Base-by-base conservation (phyloP, 2,113 vertebrate species). In the Corvus hawaiiensis region DNA sequence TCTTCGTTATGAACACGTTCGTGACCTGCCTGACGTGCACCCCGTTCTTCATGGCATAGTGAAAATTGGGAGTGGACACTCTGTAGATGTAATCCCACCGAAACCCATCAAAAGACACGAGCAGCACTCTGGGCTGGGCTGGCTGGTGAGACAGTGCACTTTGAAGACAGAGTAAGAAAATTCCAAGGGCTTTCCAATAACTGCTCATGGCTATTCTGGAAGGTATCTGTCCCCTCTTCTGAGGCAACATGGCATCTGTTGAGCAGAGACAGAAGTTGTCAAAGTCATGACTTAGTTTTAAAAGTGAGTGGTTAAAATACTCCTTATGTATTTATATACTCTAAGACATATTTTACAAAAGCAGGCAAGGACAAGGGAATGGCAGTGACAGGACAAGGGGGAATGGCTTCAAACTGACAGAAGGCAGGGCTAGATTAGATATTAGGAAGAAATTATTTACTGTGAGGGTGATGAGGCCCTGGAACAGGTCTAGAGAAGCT, bases 71-170 rank as follows among this genome's bases (percentile, higher is more conserved):
- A 7, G 98, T 98, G 5, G 98, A 72, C 59, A 98, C 98, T 54
- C 97, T 98, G 62, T 98, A 91, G 28, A 99, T 94, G 84, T 99
- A 99, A 97, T 99, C 99, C 98, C 98, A 99, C 7, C 99, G 98
- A 93, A 99, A 99, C 66, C 99, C 99, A 61, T 99, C 99, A 32
- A 99, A 99, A 15, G 99, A 99, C 69, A 99, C 96, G 3, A 99
- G 96, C 46, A 99, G 97, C 54, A 99, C 98, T 32, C 98, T 98
- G 64, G 97, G 95, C 9, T 95, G 95, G 7, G 97, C 96, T 80
- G 91, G 37, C 23, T 94, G 96, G 4, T 97, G 69, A 58, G 80
- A 92, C 63, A 78, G 59, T 0, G 79, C 49, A 8, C 63, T 37
- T 62, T 84, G 89, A 75, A 96, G 43, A 48, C 33, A 92, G 1